Conservation (phyloP, 1,140 invertebrate species). For the Hydropsyche tenuis region DNA sequence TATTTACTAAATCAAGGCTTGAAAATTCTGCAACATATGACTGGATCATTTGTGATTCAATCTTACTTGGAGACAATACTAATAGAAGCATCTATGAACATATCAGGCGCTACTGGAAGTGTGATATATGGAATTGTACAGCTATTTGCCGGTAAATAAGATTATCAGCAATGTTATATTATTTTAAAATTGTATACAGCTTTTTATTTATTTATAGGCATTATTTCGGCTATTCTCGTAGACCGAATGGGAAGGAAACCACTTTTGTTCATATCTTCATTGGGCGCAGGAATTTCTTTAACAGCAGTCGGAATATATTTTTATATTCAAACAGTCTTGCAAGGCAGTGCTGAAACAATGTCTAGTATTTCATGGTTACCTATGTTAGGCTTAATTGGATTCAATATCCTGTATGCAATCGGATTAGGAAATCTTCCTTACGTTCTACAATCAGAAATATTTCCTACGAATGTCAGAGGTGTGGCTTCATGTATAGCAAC, state of each 20-base stretch:
- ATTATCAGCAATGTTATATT: conserved; percentile 18
- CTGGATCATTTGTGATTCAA: conserved; percentile 72
- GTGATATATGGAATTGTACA: conserved; percentile 72
- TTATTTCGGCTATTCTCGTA: conserved; percentile 71
- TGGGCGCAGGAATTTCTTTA: conserved; percentile 62
- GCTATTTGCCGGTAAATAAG: conserved; percentile 65
- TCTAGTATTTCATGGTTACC: conserved; percentile 60
- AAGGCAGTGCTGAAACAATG: conserved; percentile 53
- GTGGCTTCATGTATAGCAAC: conserved; percentile 59
- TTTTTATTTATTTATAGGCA: conserved; percentile 56
- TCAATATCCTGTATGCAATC: conserved; percentile 65
- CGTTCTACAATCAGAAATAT: conserved; percentile 68
- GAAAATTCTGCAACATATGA: conserved; percentile 69
- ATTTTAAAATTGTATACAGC: neutral
- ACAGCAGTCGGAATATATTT: conserved; percentile 64
- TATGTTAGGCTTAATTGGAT: conserved; percentile 65
- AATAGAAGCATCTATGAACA: conserved; percentile 58
- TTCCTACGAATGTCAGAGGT: conserved; percentile 68
- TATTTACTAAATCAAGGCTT: conserved; percentile 58
- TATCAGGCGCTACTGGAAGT: conserved; percentile 62
- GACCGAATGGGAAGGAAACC: conserved; percentile 76
- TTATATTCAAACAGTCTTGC: conserved; percentile 56
- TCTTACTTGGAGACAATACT: conserved; percentile 73
- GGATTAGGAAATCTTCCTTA: conserved; percentile 68
- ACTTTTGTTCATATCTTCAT: conserved; percentile 69